Conservation (phyloP, 2,113 vertebrate species). For the Electrona antarctica region DNA sequence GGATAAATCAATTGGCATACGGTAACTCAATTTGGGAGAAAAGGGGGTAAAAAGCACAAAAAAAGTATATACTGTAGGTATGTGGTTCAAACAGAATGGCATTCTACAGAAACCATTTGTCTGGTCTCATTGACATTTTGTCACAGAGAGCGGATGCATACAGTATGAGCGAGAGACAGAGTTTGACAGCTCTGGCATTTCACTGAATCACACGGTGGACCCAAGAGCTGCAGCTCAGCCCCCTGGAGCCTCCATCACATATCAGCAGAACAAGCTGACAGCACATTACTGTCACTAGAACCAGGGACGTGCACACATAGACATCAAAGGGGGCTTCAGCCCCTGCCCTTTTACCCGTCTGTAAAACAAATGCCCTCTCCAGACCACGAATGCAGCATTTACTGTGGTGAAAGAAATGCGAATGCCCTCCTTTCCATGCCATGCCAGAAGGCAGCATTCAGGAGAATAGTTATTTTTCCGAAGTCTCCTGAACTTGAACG, state of each 20-base stretch:
- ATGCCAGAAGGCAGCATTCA: too few species aligned
- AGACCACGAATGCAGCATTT: too few species aligned
- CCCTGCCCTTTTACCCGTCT: too few species aligned
- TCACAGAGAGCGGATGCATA: constrained; percentile 58
- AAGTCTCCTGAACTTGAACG: too few species aligned
- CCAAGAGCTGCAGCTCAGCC: constrained; percentile 46
- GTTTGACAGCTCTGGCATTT: constrained; percentile 70
- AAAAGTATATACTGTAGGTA: not conserved
- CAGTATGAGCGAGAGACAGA: constrained; percentile 49
- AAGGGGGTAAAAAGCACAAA: too few species aligned
- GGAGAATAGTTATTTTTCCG: too few species aligned
- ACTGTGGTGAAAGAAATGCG: too few species aligned
- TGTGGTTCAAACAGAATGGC: constrained; percentile 64
- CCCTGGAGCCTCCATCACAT: constrained; percentile 47
- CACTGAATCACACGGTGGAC: constrained; percentile 57
- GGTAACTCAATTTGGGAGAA: too few species aligned
- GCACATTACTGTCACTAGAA: constrained; percentile 49
- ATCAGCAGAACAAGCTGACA: constrained; percentile 61
- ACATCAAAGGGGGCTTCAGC: too few species aligned
- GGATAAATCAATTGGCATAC: too few species aligned
- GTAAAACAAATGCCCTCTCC: too few species aligned
- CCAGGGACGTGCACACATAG: not conserved
- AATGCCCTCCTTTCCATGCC: too few species aligned
- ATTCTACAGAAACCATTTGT: constrained; percentile 64
- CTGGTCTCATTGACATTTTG: constrained; percentile 61